Base-by-base conservation (phyloP, 1,140 invertebrate genomes). In the Drosophila funebris region DNA sequence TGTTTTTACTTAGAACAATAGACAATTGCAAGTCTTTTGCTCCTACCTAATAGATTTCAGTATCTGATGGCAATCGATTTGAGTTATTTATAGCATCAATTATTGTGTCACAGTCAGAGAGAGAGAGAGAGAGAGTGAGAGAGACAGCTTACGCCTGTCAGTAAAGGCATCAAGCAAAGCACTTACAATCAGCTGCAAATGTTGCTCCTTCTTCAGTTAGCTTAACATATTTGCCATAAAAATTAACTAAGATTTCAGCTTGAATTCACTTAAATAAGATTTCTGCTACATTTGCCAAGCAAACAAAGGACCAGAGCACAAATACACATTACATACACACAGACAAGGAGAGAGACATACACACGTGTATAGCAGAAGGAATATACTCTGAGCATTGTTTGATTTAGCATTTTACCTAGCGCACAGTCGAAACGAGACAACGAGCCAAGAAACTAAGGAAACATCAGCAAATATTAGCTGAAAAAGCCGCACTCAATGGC, bases 161-260 rank as follows among this genome's bases (percentile, higher is more conserved):
- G 14, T 63, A 41, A 50, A 22, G 37, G 14, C 44, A 57, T 56
- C 14, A 46, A 46, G 27, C 22, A 39, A 39, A 52, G 44, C 56
- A 50, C 54, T 43, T 41, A 41, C 56, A 36, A 61, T 57, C 27
- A 41, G 56, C 71, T 70, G 44, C 44, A 31, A 67, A 24, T 60
- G 33, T 52, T 46, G 33, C 33, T 56, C 27, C 48, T 48, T 58
- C 27, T 37, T 66, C 29, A 33, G 37, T 37, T 61, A 60, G 56
- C 48, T 63, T 74, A 60, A 43, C 63, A 57, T 77, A 69, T 77
- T 77, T 77, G 74, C 64, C 41, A 75, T 74, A 74, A 74, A 75
- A 77, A 77, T 77, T 77, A 70, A 75, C 74, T 76, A 76, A 76
- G 74, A 74, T 76, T 76, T 73, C 63, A 68, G 70, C 70, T 29